Conservation (phyloP, 1,140 invertebrate species). For the Drosophila miranda region DNA sequence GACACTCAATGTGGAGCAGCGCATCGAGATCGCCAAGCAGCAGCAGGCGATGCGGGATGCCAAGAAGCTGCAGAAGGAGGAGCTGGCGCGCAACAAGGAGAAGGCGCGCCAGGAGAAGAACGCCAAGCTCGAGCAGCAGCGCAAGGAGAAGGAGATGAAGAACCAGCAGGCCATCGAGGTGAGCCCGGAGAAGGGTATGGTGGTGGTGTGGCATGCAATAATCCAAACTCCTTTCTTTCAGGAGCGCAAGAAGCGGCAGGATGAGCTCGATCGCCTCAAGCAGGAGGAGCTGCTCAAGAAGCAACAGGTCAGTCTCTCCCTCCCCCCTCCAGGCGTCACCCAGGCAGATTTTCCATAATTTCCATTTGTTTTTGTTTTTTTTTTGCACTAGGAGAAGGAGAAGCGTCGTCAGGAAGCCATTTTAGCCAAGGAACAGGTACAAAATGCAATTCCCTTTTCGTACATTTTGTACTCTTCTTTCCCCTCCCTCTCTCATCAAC, state of each 20-base stretch:
- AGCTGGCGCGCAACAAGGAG: conserved; percentile 83
- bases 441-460: conserved; percentile 58
- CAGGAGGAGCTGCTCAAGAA: conserved; percentile 92
- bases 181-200: not conserved
- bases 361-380: conserved; percentile 33
- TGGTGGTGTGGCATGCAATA: too few species aligned
- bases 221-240: conserved; percentile 81
- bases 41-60: conserved; percentile 86
- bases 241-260: conserved; percentile 92
- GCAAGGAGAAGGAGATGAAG: conserved; percentile 89
- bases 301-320: conserved; percentile 87
- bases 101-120: conserved; percentile 86
- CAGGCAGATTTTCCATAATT: conserved; percentile 14
- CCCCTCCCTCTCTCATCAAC: not conserved
- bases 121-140: conserved; percentile 89
- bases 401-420: conserved; percentile 93
- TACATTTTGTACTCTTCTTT: not conserved
- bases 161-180: conserved; percentile 88
- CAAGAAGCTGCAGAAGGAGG: conserved; percentile 84
- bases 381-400: conserved; percentile 90
- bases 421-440: conserved; percentile 94
- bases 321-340: not conserved
- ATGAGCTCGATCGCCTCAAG: conserved; percentile 92
- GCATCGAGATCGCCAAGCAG: conserved; percentile 86
- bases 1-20: conserved; percentile 86